These are phyloP conservation scores for Gallinago jamesoni DNA, from an alignment of 2,113 vertebrate genomes.

Conservation along the genomic window DNA sequence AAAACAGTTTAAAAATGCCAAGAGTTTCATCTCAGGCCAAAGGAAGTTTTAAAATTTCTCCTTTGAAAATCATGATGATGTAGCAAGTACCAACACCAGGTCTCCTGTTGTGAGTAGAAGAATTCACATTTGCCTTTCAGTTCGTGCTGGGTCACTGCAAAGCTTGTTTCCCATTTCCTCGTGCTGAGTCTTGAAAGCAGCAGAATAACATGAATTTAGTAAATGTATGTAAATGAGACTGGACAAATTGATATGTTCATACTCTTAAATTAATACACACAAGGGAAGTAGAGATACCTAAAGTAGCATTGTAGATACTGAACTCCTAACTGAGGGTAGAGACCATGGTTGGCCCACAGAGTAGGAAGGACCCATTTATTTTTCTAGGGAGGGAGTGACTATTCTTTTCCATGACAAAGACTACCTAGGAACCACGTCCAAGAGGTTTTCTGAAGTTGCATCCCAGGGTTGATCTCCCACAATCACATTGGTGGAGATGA, in stretches of 20 bases:
- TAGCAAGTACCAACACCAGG: conserved; percentile 46
- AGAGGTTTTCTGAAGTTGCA: not conserved
- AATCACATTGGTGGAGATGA: not conserved
- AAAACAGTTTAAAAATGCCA: not conserved
- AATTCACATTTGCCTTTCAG: conserved; percentile 33
- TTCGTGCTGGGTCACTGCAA: conserved; percentile 37
- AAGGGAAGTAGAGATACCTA: not conserved
- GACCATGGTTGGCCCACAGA: not conserved
- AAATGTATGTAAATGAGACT: conserved; percentile 47
- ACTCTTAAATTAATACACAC: not conserved
- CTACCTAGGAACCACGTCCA: not conserved
- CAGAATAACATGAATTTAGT: conserved; percentile 28
- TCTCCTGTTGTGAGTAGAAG: conserved; percentile 22
- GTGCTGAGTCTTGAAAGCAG: conserved; percentile 17
- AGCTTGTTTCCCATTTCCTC: conserved; percentile 55
- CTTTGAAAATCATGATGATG: conserved; percentile 52
- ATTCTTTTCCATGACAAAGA: not conserved
- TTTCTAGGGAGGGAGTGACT: not conserved
- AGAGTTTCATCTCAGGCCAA: conserved; percentile 39
- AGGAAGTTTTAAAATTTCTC: conserved; percentile 53
- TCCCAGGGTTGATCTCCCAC: not conserved
- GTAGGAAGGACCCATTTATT: not conserved
- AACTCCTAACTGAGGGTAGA: not conserved
- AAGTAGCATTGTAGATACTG: not conserved
- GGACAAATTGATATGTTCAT: not conserved